phyloP scores from a whole-genome alignment of 2,888 invertebrate species.

The Mythimna albipuncta region DNA sequence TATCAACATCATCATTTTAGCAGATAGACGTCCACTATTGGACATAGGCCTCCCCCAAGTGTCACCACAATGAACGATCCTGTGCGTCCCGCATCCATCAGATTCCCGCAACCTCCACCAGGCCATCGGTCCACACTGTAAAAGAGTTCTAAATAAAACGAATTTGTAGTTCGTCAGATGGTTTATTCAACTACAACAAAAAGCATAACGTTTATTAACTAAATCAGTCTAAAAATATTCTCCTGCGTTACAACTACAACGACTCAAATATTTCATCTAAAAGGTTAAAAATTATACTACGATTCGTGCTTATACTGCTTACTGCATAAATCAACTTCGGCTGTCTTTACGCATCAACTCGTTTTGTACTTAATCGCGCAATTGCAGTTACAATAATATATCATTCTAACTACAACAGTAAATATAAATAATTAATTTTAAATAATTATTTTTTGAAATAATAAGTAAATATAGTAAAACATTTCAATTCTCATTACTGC shows the following conservation, averaged over 20 bases:
- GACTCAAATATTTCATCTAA: slow-evolving; percentile 85
- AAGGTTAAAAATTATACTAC: slow-evolving; percentile 78
- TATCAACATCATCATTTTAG: no score
- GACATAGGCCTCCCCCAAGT: no score
- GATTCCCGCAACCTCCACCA: no score
- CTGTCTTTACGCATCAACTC: slow-evolving; percentile 41
- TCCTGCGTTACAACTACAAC: slow-evolving; percentile 85
- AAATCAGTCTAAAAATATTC: slow-evolving; percentile 91
- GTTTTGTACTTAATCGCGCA: slow-evolving; percentile 49
- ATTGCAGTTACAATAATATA: slow-evolving; percentile 42
- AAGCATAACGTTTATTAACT: slow-evolving; percentile 89
- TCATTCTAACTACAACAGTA: slow-evolving; percentile 48
- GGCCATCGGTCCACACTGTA: no score
- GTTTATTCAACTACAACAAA: slow-evolving; percentile 90
- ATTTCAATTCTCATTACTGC: slow-evolving; percentile 47
- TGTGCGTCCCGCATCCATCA: no score
- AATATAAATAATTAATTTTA: slow-evolving; percentile 54
- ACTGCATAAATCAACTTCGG: slow-evolving; percentile 50
- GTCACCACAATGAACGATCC: no score
- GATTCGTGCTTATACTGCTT: slow-evolving; percentile 70
- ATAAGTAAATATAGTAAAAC: slow-evolving; percentile 36
- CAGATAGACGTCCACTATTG: no score
- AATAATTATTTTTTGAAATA: slow-evolving; percentile 49
- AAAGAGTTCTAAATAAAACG: slow-evolving; percentile 56
- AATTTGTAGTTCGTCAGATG: slow-evolving; percentile 78